Base-by-base conservation (phyloP, 2,888 invertebrate species). In the Ferrisia virgata region DNA sequence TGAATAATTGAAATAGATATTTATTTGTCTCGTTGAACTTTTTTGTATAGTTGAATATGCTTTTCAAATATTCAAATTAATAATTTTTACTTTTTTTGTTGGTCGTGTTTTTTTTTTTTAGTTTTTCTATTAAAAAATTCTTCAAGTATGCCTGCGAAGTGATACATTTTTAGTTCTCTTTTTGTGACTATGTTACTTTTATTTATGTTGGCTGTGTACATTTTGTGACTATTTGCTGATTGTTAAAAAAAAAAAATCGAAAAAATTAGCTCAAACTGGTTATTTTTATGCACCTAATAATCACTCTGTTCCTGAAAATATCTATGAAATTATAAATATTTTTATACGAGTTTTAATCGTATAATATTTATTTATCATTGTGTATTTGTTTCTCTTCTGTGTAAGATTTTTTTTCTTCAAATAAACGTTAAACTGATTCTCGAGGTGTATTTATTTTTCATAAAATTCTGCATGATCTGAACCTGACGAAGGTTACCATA, bases 121-220 rank as follows among this genome's bases (percentile, higher is more conserved):
- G 33, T 33, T 33, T 8, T 31, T 36, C 2, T 28, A 3, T 47
- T 47, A 18, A 47, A 36, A 36, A 36, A 47, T 33, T 33, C n/a
- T 31, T 33, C 28, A 18, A 33, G n/a, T 31, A 72, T n/a, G 18
- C 36, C 72, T 72, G 31, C 31, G n/a, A 72, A 72, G 72, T 36
- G 72, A 72, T 72, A 72, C 33, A 72, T 31, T 72, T 47, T 72
- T 72, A 15, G 28, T 28, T 28, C 28, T 72, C 18, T 2, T 72
- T 72, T 72, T 72, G 72, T 72, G 72, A 72, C 33, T 72, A 33
- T 72, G 72, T 72, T 72, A 72, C 72, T 72, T 72, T 72, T 15
- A 72, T 72, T 72, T 72, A 72, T 72, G 33, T 72, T 72, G 72
- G 72, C 72, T 72, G 72, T 72, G 72, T 72, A 72, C 72, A 72